Base-by-base conservation (phyloP, 37 sponge, comb jelly and placozoan species). In the Axinella damicornis region DNA sequence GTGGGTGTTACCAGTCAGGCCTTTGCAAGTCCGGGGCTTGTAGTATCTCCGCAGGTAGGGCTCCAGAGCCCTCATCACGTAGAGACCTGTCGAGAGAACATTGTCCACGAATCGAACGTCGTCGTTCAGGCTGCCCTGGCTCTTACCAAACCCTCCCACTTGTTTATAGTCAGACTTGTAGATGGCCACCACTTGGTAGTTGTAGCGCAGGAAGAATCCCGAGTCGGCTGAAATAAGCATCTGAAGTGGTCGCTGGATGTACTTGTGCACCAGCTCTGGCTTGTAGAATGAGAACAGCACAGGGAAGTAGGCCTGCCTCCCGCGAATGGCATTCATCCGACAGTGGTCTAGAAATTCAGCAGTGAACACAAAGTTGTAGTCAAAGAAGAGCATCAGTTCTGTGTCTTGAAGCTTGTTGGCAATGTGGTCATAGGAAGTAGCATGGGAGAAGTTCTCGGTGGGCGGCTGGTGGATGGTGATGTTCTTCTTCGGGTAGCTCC, bases 211-310 rank as follows among this genome's bases (percentile, higher is more conserved):
- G 59, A 83, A 90, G 57, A 90, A 90, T 28, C 90, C 90, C 12
- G 80, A 73, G 27, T 84, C 72, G 46, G 84, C 65, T 2, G 84
- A 71, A 36, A 83, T 78, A 2, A 38, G 36, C 53, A 63, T 64
- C 2, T 73, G 53, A 30, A 38, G 65, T 0, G 56, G 55, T 15
- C 39, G 32, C 21, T 76, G 65, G 5, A 57, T 32, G 57, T 74
- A 56, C 33, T 80, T 32, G 15, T 16, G n/a, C 9, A 81, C 57
- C 20, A 89, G 57, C 0, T 83, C 85, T 37, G 79, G 79, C 21
- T 73, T 90, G 85, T 83, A 90, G 30, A 90, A 65, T 2, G 90
- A 78, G 41, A 90, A 90, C n/a, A 79, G 54, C 20, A 79, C 59
- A 22, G 90, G 90, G 46, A 78, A 74, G 59, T 74, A 90, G 13